Base-by-base conservation (phyloP, 2,113 vertebrate species). In the Psophia crepitans region DNA sequence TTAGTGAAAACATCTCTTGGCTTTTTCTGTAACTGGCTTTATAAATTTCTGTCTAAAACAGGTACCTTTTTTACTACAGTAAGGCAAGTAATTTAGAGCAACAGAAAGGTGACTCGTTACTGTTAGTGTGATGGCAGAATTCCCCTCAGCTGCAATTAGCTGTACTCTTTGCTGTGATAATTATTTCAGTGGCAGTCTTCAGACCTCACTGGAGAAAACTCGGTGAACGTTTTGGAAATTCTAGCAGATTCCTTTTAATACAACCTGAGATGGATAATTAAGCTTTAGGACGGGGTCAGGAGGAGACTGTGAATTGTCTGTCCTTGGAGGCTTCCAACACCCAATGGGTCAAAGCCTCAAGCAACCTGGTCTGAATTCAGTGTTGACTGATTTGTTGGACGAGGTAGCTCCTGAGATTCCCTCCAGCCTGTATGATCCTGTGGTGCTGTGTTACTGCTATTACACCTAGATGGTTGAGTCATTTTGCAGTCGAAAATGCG, bases 61-160 rank as follows among this genome's bases (percentile, higher is more conserved):
- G 60, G 10, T 89, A 35, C 39, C 15, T 26, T 58, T 91, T 83
- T 90, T 75, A 23, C 57, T 79, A 53, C 80, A 77, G 23, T 66
- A 37, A 84, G 46, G 69, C 2, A 2, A 84, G 74, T 93, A 89
- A 89, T 89, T 44, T 33, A 0, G 11, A 75, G 82, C 60, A 89
- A 6, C 23, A 82, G 73, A 70, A 70, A 81, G n/a, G 68, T 87
- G 87, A 82, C 87, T 87, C 70, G 26, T 70, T 65, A 17, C 75
- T 0, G 0, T 78, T 88, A 32, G 12, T 22, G 24, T 77, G 53
- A 77, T 60, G 81, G 41, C 87, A 89, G 65, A 87, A 74, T 71
- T 87, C 56, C 51, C 65, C 33, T 89, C 32, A 65, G 87, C 71
- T 90, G 49, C 71, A 93, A 84, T 85, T 92, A 90, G 49, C 85